A percentile compares a stretch with the other conserved stretches of the same genome.
These are phyloP conservation scores for Euphydryas editha DNA, from an alignment of 2,888 invertebrate species.

Conservation along the genomic window DNA sequence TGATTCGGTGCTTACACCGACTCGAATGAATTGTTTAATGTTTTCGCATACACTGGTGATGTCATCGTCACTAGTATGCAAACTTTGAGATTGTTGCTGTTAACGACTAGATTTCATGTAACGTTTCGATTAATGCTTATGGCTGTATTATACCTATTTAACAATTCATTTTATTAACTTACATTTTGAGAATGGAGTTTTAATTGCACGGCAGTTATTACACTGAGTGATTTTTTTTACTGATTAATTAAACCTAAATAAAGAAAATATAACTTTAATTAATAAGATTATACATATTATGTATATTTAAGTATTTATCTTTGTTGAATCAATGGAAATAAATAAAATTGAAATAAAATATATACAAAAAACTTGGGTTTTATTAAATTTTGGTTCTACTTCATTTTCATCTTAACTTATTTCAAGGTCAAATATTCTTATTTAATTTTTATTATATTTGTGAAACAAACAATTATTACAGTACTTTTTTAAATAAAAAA, in stretches of 20 bases:
- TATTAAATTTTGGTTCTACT: too few relatives aligned
- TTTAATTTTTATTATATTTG: too few relatives aligned
- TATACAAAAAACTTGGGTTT: too few relatives aligned
- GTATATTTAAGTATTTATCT: too few relatives aligned
- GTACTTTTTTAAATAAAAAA: too few relatives aligned
- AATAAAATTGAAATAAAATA: too few relatives aligned
- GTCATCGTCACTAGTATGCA: slow-evolving; percentile 25
- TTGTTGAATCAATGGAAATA: too few relatives aligned
- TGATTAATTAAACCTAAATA: neutral
- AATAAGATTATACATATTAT: too few relatives aligned
- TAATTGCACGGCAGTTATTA: neutral
- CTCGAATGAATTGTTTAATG: slow-evolving; percentile 37
- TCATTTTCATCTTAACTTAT: too few relatives aligned
- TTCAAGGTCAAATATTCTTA: too few relatives aligned
- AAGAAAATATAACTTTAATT: too few relatives aligned
- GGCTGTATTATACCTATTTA: neutral
- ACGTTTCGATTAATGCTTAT: neutral
- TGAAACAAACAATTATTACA: too few relatives aligned
- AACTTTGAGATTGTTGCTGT: neutral
- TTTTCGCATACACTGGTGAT: slow-evolving; percentile 31
- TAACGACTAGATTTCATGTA: slow-evolving; percentile 1
- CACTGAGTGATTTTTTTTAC: neutral
- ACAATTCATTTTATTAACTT: neutral
- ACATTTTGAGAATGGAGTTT: neutral
- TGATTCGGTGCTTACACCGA: slow-evolving; percentile 43